phyloP scores from a whole-genome alignment of 2,888 invertebrate species.

The Perdita meconis region DNA sequence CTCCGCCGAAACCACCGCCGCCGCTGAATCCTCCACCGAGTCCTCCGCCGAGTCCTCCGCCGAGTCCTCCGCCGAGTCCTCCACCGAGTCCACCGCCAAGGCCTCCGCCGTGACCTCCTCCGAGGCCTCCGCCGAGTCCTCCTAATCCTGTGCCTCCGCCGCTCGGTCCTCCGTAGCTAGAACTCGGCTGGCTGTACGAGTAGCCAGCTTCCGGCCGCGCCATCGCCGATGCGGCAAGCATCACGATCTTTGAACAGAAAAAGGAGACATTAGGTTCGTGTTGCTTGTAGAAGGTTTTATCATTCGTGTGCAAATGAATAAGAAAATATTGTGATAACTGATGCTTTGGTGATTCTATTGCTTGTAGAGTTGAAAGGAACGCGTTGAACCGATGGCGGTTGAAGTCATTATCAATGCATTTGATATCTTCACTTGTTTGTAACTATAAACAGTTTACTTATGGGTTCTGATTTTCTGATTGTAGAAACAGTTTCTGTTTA shows the following conservation, averaged over 20 bases:
- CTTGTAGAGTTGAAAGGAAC: too few species aligned
- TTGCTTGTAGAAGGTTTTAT: neutral
- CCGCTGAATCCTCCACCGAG: constrained; percentile 61
- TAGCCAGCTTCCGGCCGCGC: constrained; percentile 83
- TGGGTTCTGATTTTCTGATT: too few species aligned
- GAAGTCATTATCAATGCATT: too few species aligned
- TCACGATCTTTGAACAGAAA: constrained; percentile 75
- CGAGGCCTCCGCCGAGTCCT: constrained; percentile 55
- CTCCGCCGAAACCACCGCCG: constrained; percentile 62
- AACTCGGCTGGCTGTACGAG: constrained; percentile 78
- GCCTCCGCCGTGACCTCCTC: constrained; percentile 67
- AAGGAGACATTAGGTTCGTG: neutral
- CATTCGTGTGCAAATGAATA: too few species aligned
- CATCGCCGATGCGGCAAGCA: constrained; percentile 81
- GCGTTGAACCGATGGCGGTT: too few species aligned
- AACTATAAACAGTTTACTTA: too few species aligned
- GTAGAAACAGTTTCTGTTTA: too few species aligned
- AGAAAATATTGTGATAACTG: too few species aligned
- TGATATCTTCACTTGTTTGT: too few species aligned
- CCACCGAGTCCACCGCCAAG: constrained; percentile 66
- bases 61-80: constrained; percentile 65
- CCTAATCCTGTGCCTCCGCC: constrained; percentile 48
- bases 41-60: constrained; percentile 65
- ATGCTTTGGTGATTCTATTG: too few species aligned
- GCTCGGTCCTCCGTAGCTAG: constrained; percentile 77